Evolutionary conservation across 2,888 invertebrate genomes (phyloP).

Genomic region (Ophion obscuratus): DNA sequence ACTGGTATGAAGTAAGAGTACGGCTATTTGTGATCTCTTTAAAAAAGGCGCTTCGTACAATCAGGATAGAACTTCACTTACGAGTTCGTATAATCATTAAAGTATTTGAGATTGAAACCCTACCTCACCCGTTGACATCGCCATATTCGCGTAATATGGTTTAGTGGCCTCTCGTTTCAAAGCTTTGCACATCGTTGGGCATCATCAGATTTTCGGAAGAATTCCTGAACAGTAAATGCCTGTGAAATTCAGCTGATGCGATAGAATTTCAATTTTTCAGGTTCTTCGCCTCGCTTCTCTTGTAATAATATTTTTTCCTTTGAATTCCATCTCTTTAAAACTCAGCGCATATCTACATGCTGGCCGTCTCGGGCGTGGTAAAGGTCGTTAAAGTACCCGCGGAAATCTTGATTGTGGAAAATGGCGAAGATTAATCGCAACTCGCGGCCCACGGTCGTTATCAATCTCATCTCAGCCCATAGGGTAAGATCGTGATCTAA

Average conservation of each 20-base stretch:
- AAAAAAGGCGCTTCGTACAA: no score
- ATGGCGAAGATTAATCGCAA: neutral
- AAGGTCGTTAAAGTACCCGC: neutral
- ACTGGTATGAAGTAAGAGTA: no score
- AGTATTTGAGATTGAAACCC: no score
- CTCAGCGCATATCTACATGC: neutral
- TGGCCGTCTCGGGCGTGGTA: neutral
- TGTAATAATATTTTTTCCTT: neutral
- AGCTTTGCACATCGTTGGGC: no score
- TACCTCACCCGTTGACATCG: no score
- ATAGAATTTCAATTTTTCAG: neutral
- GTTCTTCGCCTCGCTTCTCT: neutral
- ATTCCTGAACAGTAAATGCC: no score
- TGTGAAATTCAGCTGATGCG: neutral
- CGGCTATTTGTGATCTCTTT: no score
- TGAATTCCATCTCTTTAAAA: neutral
- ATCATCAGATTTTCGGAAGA: no score
- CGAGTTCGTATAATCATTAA: no score
- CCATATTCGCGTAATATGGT: no score
- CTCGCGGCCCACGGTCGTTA: neutral
- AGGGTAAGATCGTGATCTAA: neutral
- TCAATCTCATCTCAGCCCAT: neutral
- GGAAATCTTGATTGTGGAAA: neutral
- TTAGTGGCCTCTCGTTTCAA: no score
- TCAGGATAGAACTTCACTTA: no score